Base-by-base conservation (phyloP, 2,113 vertebrate species). In the Garra rufa region DNA sequence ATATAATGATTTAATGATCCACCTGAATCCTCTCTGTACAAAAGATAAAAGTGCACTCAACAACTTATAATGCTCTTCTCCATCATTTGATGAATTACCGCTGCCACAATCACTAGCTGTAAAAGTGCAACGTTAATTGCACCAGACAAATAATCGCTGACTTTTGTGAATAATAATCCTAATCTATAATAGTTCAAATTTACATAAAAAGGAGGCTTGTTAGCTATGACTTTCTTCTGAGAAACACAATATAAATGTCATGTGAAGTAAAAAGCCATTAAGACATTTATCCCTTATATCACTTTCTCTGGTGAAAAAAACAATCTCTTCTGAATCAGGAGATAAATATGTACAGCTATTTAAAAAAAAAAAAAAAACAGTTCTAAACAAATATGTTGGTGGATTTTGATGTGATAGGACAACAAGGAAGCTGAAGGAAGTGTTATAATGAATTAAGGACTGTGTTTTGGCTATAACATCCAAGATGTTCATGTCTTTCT, bases 31-130 rank as follows among this genome's bases (percentile, higher is more conserved):
- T 44, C 19, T 44, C 69, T 11, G 11, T 71, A 71, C 43, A 71
- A 5, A 44, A 67, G 21, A 7, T 71, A 24, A 71, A 24, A 71
- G 69, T 3, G 41, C 19, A 71, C 1, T n/a, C 38, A 44, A 71
- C 38, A 44, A 14, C 41, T 14, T 71, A 44, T n/a, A 71, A 71
- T 6, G 10, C 38, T 69, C 34, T 41, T 69, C 67, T 70, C 67
- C 67, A 71, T 71, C 21, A 71, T 44, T 43, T 71, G 21, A 71
- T 71, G 41, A 71, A 71, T 71, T 44, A 44, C 38, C 3, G 21
- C 38, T 71, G 69, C 9, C 21, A 71, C 21, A 4, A 41, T 71
- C 21, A 44, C 65, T 38, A 69, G 65, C 65, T 19, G 65, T 69
- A 69, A 69, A 38, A 38, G 65, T 14, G 30, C 65, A 38, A 44